phyloP scores from a whole-genome alignment of 2,113 vertebrate genomes.

The Ranitomeya variabilis region DNA sequence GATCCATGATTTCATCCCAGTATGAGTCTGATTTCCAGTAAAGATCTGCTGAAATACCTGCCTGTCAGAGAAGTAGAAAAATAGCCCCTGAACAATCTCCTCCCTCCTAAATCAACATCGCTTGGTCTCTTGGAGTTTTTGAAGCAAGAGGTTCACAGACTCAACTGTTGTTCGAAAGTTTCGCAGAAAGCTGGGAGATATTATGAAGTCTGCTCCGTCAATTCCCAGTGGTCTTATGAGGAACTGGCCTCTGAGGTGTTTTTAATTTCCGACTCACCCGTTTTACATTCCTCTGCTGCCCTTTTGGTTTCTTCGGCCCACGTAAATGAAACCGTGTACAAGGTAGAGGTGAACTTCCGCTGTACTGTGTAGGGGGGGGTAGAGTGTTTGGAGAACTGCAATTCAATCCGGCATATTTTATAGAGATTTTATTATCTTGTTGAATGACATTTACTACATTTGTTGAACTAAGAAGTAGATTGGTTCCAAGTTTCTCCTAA shows the following conservation, averaged over 20 bases:
- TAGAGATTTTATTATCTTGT: not conserved
- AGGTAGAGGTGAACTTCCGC: constrained; percentile 8
- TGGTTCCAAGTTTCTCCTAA: no score
- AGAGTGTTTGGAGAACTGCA: not conserved
- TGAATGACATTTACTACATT: not conserved
- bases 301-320: constrained; percentile 36
- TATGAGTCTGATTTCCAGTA: constrained; percentile 14
- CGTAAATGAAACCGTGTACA: constrained; percentile 32
- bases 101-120: constrained; percentile 3
- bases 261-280: constrained; percentile 49
- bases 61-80: constrained; percentile 1
- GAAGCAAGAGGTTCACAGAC: constrained; percentile 5
- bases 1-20: not conserved
- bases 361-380: constrained; percentile 12
- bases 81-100: constrained; percentile 19
- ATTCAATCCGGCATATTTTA: not conserved
- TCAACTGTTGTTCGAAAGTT: constrained; percentile 1
- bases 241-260: constrained; percentile 40
- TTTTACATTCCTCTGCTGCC: constrained; percentile 32
- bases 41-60: constrained; percentile 25
- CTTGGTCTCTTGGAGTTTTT: not conserved
- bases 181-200: constrained; percentile 19
- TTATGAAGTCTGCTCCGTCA: constrained; percentile 3
- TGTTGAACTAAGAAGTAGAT: not conserved
- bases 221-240: constrained; percentile 12